A percentile compares a stretch with the other conserved stretches of the same genome.
Conservation (phyloP, 2,888 invertebrate species). For the Tolmerus cingulatus region DNA sequence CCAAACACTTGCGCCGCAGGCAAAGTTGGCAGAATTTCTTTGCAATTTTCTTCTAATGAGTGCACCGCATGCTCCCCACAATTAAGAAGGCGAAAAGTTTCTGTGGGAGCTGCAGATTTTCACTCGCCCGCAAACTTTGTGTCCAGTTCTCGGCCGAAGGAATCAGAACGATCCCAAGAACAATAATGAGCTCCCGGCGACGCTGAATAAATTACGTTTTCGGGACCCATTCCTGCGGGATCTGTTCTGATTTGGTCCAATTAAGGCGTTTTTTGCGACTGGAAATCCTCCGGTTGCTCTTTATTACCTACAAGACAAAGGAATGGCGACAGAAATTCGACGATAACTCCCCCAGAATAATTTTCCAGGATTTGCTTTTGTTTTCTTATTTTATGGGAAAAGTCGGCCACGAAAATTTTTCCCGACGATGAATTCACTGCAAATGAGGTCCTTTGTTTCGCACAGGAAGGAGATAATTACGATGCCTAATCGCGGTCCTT, state of each 20-base stretch:
- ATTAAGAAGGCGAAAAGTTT: not conserved
- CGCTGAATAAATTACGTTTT: conserved; percentile 1
- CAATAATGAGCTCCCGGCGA: not conserved
- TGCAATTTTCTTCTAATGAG: not conserved
- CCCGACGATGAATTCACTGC: not conserved
- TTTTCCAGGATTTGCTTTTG: not conserved
- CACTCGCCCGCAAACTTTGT: not conserved
- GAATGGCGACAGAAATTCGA: not conserved
- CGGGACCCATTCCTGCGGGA: not conserved
- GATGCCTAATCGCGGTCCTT: not conserved
- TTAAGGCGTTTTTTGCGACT: not conserved
- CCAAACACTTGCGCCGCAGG: not conserved
- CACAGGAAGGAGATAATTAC: conserved; percentile 7
- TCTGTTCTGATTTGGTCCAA: not conserved
- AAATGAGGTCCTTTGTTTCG: not conserved
- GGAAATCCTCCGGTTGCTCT: not conserved
- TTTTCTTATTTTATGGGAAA: not conserved
- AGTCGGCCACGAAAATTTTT: not conserved
- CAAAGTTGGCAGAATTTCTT: not conserved
- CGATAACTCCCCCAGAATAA: not conserved
- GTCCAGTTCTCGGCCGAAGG: not conserved
- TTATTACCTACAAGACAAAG: not conserved
- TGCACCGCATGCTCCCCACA: not conserved
- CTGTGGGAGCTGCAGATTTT: not conserved
- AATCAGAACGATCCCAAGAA: not conserved